Percentiles rank a stretch among this genome's conserved stretches.
phyloP scores from a whole-genome alignment of 2,888 invertebrate genomes.

The Germaria angustata region DNA sequence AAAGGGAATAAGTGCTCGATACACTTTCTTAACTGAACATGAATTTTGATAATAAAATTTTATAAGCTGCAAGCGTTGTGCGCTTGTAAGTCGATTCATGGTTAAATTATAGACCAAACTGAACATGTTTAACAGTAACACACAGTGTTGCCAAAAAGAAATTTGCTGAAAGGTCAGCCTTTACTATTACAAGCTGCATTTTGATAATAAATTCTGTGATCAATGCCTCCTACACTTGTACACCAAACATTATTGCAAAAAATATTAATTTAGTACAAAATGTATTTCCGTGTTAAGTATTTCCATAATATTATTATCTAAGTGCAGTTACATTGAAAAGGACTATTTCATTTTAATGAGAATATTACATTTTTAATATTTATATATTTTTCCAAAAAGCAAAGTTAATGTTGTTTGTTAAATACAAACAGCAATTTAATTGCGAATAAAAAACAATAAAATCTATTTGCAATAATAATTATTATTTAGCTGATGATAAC shows the following conservation, averaged over 20 bases:
- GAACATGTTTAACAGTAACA: too few relatives aligned
- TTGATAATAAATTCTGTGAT: not conserved
- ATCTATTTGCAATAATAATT: slow-evolving; percentile 23
- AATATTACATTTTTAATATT: not conserved
- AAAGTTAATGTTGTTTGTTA: slow-evolving; percentile 17
- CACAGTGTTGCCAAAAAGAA: too few relatives aligned
- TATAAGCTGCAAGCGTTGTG: too few relatives aligned
- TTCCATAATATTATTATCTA: not conserved
- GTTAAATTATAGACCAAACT: too few relatives aligned
- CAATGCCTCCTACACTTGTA: not conserved
- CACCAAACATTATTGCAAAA: not conserved
- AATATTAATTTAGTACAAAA: not conserved
- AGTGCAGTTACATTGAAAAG: slow-evolving; percentile 16
- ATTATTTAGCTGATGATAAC: slow-evolving; percentile 30
- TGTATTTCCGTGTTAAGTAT: not conserved
- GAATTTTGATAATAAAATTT: too few relatives aligned
- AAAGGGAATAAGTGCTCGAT: too few relatives aligned
- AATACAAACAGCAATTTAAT: slow-evolving; percentile 9
- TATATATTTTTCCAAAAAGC: not conserved
- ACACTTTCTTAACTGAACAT: too few relatives aligned
- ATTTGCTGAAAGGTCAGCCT: too few relatives aligned
- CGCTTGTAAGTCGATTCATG: too few relatives aligned
- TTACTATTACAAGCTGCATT: too few relatives aligned
- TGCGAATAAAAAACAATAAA: not conserved
- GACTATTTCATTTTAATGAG: slow-evolving; percentile 17